Base-by-base conservation (phyloP, 2,113 vertebrate genomes). In the Hucho hucho region DNA sequence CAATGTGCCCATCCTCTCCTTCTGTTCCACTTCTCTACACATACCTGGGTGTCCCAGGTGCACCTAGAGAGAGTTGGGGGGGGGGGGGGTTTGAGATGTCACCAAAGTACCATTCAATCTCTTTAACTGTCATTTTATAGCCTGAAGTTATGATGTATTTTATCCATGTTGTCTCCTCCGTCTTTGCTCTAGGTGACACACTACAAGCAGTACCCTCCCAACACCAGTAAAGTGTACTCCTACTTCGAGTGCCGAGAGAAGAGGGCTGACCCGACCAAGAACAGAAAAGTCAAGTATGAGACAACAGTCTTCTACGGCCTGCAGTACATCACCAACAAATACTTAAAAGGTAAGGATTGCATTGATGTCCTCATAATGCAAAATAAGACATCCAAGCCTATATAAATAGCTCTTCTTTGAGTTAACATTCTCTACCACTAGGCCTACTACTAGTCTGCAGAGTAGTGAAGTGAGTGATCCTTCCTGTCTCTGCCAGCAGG, bases 201-300 rank as follows among this genome's bases (percentile, higher is more conserved):
- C 84, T 99, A 99, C 91, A 98, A 97, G 93, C 98, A 99, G 78
- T 99, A 99, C 76, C 98, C 97, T 64, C 98, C 97, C 78, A 99
- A 99, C 84, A 99, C 97, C 74, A 99, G 95, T 91, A 99, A 98
- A 93, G 97, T 99, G 75, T 99, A 98, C 93, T 99, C 97, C 32
- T 99, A 99, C 93, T 99, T 99, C 61, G 98, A 99, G 92, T 99
- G 98, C 81, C 97, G 98, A 49, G 97, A 98, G 92, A 98, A 93
- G 92, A 98, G 94, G 93, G 95, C 93, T 0, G 97, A 99, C 84
- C 91, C 96, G 72, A 93, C 90, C 78, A 99, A 97, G 91, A 93
- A 86, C 89, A 93, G 94, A 90, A 98, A 97, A 88, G 94, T 99
- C 87, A 98, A 98, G 93, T 99, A 98, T 67, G 96, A 97, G 84